Conservation (phyloP, 2,888 invertebrate species). For the Cryptocephalus primarius region DNA sequence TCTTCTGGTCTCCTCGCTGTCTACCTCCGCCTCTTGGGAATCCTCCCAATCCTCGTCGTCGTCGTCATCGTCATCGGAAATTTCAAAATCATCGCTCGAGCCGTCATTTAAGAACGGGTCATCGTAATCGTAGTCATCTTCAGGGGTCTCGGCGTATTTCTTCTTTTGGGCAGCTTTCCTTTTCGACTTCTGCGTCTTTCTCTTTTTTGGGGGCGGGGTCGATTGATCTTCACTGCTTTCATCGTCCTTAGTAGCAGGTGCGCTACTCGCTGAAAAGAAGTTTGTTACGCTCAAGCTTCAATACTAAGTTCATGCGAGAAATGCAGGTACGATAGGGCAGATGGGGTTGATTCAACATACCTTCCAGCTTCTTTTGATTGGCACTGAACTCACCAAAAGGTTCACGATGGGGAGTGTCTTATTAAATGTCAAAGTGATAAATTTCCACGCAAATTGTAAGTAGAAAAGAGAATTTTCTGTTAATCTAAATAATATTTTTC, state of each 20-base stretch:
- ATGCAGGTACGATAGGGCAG: too few species aligned
- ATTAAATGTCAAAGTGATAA: too few species aligned
- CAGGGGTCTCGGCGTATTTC: constrained; percentile 8
- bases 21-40: constrained; percentile 10
- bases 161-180: constrained; percentile 5
- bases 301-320: too few species aligned
- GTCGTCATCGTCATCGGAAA: constrained; percentile 9
- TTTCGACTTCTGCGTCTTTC: constrained; percentile 1
- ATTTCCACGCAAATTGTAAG: too few species aligned
- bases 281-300: too few species aligned
- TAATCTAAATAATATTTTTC: neutral
- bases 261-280: too few species aligned
- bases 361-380: too few species aligned
- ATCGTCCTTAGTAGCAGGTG: too few species aligned
- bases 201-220: neutral
- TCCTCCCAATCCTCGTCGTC: constrained; percentile 14
- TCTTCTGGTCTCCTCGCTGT: constrained; percentile 11
- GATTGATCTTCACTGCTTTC: neutral
- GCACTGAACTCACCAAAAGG: too few species aligned
- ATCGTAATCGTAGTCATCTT: constrained; percentile 14
- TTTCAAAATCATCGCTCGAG: constrained; percentile 16
- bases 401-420: too few species aligned
- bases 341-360: too few species aligned
- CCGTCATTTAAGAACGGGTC: constrained; percentile 17
- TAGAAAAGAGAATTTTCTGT: too few species aligned